Evolutionary conservation across 2,888 invertebrate genomes (phyloP).

Genomic region (Melikaiella ostensackeni): DNA sequence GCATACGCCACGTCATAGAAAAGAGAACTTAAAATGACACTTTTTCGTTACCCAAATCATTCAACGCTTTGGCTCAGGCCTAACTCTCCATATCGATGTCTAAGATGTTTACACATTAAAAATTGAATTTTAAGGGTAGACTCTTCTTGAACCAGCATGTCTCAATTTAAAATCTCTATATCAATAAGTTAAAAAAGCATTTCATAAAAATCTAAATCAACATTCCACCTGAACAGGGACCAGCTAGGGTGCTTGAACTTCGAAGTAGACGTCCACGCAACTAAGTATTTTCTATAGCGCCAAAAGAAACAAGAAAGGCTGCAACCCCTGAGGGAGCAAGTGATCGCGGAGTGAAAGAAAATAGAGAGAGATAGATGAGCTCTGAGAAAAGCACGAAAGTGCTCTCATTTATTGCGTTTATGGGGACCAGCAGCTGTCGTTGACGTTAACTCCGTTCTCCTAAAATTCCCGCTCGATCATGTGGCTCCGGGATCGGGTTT

Average conservation of each 20-base stretch:
- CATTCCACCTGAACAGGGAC: neutral
- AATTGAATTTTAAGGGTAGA: too few species aligned
- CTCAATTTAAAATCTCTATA: too few species aligned
- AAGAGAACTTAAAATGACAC: too few species aligned
- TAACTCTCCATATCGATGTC: too few species aligned
- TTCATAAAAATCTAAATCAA: neutral
- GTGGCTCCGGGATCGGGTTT: constrained; percentile 11
- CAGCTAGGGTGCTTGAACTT: neutral
- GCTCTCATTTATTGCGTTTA: constrained; percentile 64
- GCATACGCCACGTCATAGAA: too few species aligned
- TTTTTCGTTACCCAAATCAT: too few species aligned
- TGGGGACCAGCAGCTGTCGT: constrained; percentile 66
- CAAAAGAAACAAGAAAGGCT: constrained; percentile 1
- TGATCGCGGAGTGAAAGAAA: constrained; percentile 2
- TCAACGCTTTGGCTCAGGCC: too few species aligned
- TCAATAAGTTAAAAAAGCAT: neutral
- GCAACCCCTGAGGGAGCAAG: neutral
- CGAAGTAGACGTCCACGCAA: neutral
- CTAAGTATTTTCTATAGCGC: neutral
- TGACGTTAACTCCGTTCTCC: constrained; percentile 62
- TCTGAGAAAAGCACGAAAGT: constrained; percentile 48
- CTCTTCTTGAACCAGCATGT: too few species aligned
- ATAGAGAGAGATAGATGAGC: constrained; percentile 5
- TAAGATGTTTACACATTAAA: too few species aligned
- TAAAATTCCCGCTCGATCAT: constrained; percentile 23